Conservation (phyloP, 2,888 invertebrate genomes). For the Drosophila dives region DNA sequence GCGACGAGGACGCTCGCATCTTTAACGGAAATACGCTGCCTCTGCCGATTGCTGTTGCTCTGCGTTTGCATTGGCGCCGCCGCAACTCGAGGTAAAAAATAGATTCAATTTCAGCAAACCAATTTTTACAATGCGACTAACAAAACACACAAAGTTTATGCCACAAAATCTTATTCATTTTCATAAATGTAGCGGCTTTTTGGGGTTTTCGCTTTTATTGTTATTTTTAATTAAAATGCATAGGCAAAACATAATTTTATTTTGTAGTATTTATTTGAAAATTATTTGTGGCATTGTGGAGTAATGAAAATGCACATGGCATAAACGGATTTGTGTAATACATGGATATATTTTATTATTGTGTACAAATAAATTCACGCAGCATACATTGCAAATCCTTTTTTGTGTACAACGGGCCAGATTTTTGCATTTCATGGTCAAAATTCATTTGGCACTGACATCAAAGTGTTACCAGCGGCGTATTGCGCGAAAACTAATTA, state of each 20-base stretch:
- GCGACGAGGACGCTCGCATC: conserved; percentile 59
- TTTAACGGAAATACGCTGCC: conserved; percentile 58
- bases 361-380: neutral
- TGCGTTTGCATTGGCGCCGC: conserved; percentile 74
- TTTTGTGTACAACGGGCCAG: neutral
- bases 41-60: conserved; percentile 62
- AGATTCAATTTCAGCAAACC: conserved; percentile 43
- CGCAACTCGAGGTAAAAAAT: conserved; percentile 70
- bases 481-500: conserved; percentile 68
- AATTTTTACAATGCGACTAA: conserved; percentile 26
- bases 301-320: neutral
- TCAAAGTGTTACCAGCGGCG: conserved; percentile 60
- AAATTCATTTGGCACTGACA: conserved; percentile 21
- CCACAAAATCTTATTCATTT: neutral
- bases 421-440: conserved; percentile 10
- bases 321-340: neutral
- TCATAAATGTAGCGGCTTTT: neutral
- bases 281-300: neutral
- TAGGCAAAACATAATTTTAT: neutral
- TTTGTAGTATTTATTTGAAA: neutral
- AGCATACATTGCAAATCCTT: neutral
- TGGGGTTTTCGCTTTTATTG: neutral
- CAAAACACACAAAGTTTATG: conserved; percentile 3
- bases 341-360: neutral
- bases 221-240: neutral